These are phyloP conservation scores for Sitta europaea DNA, from an alignment of 2,113 vertebrate species.

Conservation along the genomic window DNA sequence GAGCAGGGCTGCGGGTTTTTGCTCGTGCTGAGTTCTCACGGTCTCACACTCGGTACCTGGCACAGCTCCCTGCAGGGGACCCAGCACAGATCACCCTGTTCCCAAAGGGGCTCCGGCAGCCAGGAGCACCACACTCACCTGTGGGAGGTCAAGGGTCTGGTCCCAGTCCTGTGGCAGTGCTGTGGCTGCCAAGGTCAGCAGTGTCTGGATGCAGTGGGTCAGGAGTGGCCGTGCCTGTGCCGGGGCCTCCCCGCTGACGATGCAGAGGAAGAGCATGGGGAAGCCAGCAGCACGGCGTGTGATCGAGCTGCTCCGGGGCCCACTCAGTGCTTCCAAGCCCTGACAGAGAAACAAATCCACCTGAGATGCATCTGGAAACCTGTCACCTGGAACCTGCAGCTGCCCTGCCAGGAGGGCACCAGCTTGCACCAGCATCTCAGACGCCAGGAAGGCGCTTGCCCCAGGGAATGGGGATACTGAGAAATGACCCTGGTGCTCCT, in stretches of 20 bases:
- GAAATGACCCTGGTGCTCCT: fast-evolving
- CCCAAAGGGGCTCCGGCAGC: not conserved
- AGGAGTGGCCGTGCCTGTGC: conserved; percentile 71
- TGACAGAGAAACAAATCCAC: conserved; percentile 1
- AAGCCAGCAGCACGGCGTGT: conserved; percentile 83
- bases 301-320: conserved; percentile 78
- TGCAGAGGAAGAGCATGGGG: conserved; percentile 85
- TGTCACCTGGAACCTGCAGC: not conserved
- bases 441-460: not conserved
- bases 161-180: conserved; percentile 78
- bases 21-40: not conserved
- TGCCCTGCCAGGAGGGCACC: not conserved
- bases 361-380: not conserved
- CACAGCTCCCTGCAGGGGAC: not conserved
- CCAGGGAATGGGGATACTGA: not conserved
- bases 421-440: not conserved
- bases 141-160: conserved; percentile 85
- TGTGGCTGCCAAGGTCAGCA: conserved; percentile 70
- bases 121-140: conserved; percentile 55
- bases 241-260: conserved; percentile 76
- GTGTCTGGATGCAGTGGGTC: conserved; percentile 64
- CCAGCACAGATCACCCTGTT: not conserved
- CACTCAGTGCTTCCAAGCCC: conserved; percentile 75
- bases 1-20: fast-evolving
- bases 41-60: fast-evolving